Conservation (phyloP, 2,113 vertebrate species). For the Hypomesus transpacificus region DNA sequence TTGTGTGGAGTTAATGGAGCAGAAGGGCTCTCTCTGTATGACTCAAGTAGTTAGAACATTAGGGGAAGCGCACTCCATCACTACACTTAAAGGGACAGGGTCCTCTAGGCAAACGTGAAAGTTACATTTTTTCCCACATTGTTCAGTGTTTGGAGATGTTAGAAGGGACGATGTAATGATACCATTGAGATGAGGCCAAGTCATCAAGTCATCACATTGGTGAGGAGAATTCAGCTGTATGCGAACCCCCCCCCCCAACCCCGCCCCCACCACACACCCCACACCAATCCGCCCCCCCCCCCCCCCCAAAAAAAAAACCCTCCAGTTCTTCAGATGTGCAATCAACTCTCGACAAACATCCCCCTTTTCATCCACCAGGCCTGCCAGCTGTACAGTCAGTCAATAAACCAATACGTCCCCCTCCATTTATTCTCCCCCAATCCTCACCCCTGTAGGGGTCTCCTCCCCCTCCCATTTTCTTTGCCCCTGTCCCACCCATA, state of each 20-base stretch:
- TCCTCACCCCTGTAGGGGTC: background rate
- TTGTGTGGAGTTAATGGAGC: conserved; percentile 55
- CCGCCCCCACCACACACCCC: too few species aligned
- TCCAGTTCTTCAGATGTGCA: conserved; percentile 60
- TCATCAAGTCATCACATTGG: too few species aligned
- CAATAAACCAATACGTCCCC: conserved; percentile 44
- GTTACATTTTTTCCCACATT: too few species aligned
- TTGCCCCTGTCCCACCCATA: background rate
- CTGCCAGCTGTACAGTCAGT: conserved; percentile 47
- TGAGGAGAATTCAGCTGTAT: too few species aligned
- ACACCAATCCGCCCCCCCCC: background rate
- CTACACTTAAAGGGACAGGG: too few species aligned
- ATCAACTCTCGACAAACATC: conserved; percentile 55
- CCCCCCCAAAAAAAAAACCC: conserved; percentile 5
- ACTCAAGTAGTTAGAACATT: background rate
- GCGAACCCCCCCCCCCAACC: too few species aligned
- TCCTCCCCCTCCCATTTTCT: conserved; percentile 6
- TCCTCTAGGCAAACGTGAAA: background rate
- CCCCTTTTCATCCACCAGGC: conserved; percentile 54
- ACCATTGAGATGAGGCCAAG: too few species aligned
- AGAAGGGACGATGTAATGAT: too few species aligned
- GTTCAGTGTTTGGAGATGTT: too few species aligned
- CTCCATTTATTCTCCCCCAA: conserved; percentile 7
- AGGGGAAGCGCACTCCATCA: background rate
- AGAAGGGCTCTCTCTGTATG: conserved; percentile 37